Conservation (phyloP, 2,888 invertebrate species). For the Acrobasis repandana region DNA sequence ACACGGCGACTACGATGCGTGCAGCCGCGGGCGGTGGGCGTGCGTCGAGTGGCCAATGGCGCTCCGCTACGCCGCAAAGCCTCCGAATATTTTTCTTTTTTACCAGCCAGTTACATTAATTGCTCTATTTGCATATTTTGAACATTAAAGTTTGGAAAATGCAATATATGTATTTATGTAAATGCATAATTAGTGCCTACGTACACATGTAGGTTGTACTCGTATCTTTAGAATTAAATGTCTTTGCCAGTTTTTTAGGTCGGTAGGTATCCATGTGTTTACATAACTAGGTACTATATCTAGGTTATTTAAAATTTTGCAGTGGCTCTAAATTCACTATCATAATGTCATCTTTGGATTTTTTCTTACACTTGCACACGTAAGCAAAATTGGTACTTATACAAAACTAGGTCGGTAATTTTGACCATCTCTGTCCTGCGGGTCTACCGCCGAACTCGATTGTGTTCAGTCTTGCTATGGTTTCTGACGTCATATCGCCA, state of each 20-base stretch:
- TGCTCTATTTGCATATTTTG: constrained; percentile 67
- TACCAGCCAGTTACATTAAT: constrained; percentile 58
- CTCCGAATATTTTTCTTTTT: constrained; percentile 61
- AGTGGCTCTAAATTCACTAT: too few relatives aligned
- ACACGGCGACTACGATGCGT: constrained; percentile 55
- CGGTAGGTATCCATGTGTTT: background rate
- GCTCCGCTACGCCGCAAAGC: constrained; percentile 42
- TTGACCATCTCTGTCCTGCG: too few relatives aligned
- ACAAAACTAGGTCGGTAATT: too few relatives aligned
- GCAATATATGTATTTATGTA: constrained; percentile 36
- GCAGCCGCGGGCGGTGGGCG: constrained; percentile 74
- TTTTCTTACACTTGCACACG: too few relatives aligned
- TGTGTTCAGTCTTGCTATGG: too few relatives aligned
- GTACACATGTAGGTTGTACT: background rate
- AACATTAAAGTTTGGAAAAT: constrained; percentile 51
- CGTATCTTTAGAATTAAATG: background rate
- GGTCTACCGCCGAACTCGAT: too few relatives aligned
- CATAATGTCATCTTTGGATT: too few relatives aligned
- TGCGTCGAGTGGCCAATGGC: constrained; percentile 59
- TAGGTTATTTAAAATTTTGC: too few relatives aligned
- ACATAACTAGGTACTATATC: too few relatives aligned
- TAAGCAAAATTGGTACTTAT: too few relatives aligned
- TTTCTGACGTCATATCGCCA: too few relatives aligned
- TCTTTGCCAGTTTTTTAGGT: background rate
- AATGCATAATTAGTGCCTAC: constrained; percentile 23